Base-by-base conservation (phyloP, 2,888 invertebrate species). In the Stenotaenia linearis region DNA sequence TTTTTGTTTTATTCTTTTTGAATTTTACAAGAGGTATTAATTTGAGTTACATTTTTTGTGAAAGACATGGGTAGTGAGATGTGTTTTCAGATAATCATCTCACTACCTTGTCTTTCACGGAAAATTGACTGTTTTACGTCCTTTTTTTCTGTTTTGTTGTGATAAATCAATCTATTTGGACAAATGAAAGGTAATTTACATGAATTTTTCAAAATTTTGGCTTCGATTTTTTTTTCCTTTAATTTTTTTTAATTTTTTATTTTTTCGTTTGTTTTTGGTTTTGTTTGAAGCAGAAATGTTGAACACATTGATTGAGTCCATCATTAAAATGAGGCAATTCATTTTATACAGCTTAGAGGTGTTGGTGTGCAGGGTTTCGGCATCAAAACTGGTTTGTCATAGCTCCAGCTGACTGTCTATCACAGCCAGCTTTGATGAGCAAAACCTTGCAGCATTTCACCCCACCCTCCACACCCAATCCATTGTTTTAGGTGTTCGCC, bases 1-100 rank as follows among this genome's bases (percentile, higher is more conserved):
- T 79, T 30, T 77, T 74, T 69, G 28, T 9, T 80, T 35, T 5
- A n/a, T 35, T 40, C 15, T 25, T 69, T 69, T 25, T 5, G 25
- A 28, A 28, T 69, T 69, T 75, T 75, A 28, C 15, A 75, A 30
- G 30, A 75, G 76, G 32, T 37, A n/a, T 75, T 69, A 69, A 35
- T 75, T 30, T 75, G 32, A 40, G 77, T 77, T 77, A 28, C 45
- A 30, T 80, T 75, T 81, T 78, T 86, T 89, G 88, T 95, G 96
- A 96, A 96, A 96, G 96, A 96, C 96, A 93, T 93, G 94, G 93
- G 96, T 96, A 95, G 95, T 93, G 96, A 96, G 96, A 96, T 96
- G 96, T 89, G 89, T 87, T 87, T 88, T 87, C 86, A 87, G 86
- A 87, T 28, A 86, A 88, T 87, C 90, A 90, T 92, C 96, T 96